Evolutionary conservation across 2,888 invertebrate species (phyloP), one percentile per base, ranked within the genome.

Genomic region (Chaetogeoica ovagalla): DNA sequence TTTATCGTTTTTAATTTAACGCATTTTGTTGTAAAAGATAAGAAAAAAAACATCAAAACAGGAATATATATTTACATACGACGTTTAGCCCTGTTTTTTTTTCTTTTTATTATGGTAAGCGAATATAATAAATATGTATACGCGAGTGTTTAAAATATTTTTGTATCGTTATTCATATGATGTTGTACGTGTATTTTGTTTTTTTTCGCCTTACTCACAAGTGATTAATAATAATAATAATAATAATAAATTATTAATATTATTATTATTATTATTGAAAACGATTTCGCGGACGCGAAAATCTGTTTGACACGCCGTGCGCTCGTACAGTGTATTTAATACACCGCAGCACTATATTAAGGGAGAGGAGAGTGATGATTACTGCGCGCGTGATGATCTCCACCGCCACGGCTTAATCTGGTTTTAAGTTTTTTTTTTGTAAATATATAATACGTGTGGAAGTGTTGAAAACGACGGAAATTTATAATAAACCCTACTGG

Each of bases 71-170:
- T n/a, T n/a, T 30, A 30, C 4, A 30, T 48, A 48, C 63, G 52
- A 62, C 57, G 63, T 71, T 77, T 77, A 6, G 79, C 63, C 79
- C 79, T 79, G 69, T 77, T 75, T 81, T 81, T 75, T 81, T 81
- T 81, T 83, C 82, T 81, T 7, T 30, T 30, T 30, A 2, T 30
- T 30, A 2, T 30, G 30, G 4, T 30, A 39, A 23, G 23, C 57
- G 8, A n/a, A 37, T 70, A 57, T 65, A n/a, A 65, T 13, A n/a
- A 55, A 52, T n/a, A 62, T 62, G n/a, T 30, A 30, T 37, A 43
- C 19, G 8, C 21, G 68, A 48, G 48, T 52, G 48, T 72, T 48
- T 62, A 15, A 39, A n/a, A 57, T n/a, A 23, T 39, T 57, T 30
- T 57, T 19, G 6, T 55, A 43, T 43, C 4, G 21, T 2, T 59